phyloP scores from a whole-genome alignment of 2,113 vertebrate genomes.

The Neogobius melanostomus region DNA sequence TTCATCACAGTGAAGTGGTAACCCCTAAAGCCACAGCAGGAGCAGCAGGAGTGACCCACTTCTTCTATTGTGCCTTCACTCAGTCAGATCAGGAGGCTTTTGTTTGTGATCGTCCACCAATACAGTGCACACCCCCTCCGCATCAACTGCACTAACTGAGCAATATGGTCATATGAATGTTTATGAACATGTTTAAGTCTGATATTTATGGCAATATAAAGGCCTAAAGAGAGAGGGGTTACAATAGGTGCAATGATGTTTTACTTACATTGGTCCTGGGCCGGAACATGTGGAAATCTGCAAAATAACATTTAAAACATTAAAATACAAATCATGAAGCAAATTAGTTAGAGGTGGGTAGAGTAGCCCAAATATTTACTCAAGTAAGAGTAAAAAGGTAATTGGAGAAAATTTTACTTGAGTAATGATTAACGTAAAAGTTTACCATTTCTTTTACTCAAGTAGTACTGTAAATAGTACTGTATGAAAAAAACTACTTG shows the following conservation, averaged over 20 bases:
- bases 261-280: neutral
- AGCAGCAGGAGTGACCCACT: constrained; percentile 67
- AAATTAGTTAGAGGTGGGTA: neutral
- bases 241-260: neutral
- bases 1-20: constrained; percentile 35
- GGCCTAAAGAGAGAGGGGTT: no score
- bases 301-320: neutral
- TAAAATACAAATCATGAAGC: neutral
- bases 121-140: constrained; percentile 13
- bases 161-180: neutral
- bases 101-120: constrained; percentile 64
- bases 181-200: no score
- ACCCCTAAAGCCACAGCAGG: constrained; percentile 12
- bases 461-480: no score
- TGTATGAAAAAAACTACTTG: no score
- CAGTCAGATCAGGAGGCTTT: constrained; percentile 60
- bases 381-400: no score
- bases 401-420: no score
- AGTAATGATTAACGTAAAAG: no score
- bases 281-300: neutral
- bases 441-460: no score
- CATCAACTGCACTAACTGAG: constrained; percentile 19
- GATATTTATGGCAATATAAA: no score
- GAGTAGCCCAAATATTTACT: neutral
- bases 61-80: constrained; percentile 66